Base-by-base conservation (phyloP, 53 echinoderm and acorn worm species). In the Crossaster papposus region DNA sequence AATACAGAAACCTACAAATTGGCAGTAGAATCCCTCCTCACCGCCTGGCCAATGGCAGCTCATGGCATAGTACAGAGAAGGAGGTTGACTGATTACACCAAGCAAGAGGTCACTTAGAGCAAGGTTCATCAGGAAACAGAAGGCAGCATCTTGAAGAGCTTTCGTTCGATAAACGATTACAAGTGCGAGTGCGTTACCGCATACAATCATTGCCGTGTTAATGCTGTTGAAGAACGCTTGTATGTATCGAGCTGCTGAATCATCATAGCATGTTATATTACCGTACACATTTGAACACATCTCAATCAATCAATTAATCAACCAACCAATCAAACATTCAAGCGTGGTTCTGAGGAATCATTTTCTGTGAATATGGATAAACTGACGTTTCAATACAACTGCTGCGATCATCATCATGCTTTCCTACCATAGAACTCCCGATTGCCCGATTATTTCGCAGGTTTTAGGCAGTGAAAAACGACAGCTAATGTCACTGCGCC, bases 31-130 rank as follows among this genome's bases (percentile, higher is more conserved):
- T 38, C 90, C 83, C 7, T 77, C 65, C 23, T 44, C 36, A 62
- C 90, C 90, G 35, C 90, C 74, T 13, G 63, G 83, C 90, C 90
- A 90, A 20, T 83, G 90, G n/a, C 90, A 90, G 18, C 77, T 83
- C 3, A 90, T 52, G 33, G 83, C 64, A 64, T 90, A 90, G 51
- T 83, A 90, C 77, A 90, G 53, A 32, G 90, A 90, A 34, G 77
- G 90, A 32, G 90, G 90, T 65, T 90, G 90, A 51, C 83, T 90
- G n/a, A 90, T 78, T 2, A 83, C 18, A 30, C 90, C 90, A 3
- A 90, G 14, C n/a, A 90, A 30, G 23, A 83, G 64, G 70, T 90
- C 90, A 15, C 83, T 77, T 9, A 90, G 20, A 2, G 90, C 83
- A 17, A 90, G 83, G 51, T 83, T 90, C 65, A 90, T 83, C 15